Evolutionary conservation across 2,113 vertebrate species (phyloP).

Genomic region (Leucopsar rothschildi): DNA sequence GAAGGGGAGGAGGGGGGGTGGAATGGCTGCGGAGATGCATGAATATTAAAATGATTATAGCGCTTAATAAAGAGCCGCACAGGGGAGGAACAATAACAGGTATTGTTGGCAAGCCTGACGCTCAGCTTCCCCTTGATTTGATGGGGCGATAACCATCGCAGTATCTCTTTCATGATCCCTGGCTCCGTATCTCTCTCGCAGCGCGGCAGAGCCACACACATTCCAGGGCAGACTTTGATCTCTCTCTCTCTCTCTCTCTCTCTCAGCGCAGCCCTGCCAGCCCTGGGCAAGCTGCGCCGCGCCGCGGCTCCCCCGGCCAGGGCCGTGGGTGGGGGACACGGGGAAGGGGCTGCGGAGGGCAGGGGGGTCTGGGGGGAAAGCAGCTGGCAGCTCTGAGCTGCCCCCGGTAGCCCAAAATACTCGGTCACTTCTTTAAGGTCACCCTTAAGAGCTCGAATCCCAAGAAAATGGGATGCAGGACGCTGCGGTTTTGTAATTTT

Average conservation of each 20-base stretch:
- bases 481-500: rapidly evolving
- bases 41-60: constrained; percentile 69
- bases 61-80: constrained; percentile 49
- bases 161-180: constrained; percentile 63
- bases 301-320: neutral
- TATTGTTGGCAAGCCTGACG: constrained; percentile 63
- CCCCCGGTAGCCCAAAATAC: neutral
- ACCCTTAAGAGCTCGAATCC: neutral
- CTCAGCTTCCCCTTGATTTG: constrained; percentile 47
- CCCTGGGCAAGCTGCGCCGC: neutral
- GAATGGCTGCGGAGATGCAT: constrained; percentile 40
- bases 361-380: rapidly evolving
- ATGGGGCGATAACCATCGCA: constrained; percentile 65
- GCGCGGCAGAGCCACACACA: constrained; percentile 64
- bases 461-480: neutral
- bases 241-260: neutral
- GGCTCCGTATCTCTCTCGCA: constrained; percentile 13
- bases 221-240: constrained; percentile 70
- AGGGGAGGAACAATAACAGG: constrained; percentile 69
- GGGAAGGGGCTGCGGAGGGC: neutral
- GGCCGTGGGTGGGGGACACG: neutral
- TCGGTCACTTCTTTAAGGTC: rapidly evolving
- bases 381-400: neutral
- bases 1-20: neutral
- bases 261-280: neutral